A percentile compares a stretch with the other conserved stretches of the same genome.
Evolutionary conservation across 2,797 vertebrate genomes (phyloP).

Genomic region (Okamejei kenojei): DNA sequence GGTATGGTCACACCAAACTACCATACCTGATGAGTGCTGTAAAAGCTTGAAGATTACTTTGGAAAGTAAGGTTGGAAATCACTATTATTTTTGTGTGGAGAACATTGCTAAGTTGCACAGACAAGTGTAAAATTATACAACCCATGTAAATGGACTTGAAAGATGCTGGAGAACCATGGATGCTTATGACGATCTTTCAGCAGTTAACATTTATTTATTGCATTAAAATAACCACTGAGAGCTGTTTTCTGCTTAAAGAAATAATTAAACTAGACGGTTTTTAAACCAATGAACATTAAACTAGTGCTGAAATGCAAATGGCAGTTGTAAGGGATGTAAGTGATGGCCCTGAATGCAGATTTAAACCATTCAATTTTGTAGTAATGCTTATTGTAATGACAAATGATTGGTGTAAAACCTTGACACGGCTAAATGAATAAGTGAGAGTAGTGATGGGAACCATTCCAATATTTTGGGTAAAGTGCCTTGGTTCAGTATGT

Average conservation of each 20-base stretch:
- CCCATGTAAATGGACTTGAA: background rate
- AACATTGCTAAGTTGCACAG: background rate
- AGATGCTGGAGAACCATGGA: background rate
- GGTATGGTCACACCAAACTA: background rate
- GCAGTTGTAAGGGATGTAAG: background rate
- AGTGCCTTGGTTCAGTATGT: background rate
- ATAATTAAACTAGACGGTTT: too few species aligned
- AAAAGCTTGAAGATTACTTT: background rate
- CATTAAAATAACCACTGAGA: background rate
- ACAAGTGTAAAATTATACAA: background rate
- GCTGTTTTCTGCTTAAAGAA: background rate
- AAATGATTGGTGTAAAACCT: background rate
- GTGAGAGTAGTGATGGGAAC: background rate
- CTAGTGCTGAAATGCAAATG: background rate
- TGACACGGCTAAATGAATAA: background rate
- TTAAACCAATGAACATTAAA: background rate
- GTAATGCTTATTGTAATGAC: background rate
- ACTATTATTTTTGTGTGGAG: background rate
- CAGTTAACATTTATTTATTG: background rate
- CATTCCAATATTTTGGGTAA: background rate
- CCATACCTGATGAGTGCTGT: background rate
- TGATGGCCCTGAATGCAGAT: background rate
- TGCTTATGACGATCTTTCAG: background rate
- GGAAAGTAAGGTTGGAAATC: background rate
- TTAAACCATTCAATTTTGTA: background rate